Evolutionary conservation across 1,140 invertebrate genomes (phyloP).

Genomic region (Trialeurodes vaporariorum): DNA sequence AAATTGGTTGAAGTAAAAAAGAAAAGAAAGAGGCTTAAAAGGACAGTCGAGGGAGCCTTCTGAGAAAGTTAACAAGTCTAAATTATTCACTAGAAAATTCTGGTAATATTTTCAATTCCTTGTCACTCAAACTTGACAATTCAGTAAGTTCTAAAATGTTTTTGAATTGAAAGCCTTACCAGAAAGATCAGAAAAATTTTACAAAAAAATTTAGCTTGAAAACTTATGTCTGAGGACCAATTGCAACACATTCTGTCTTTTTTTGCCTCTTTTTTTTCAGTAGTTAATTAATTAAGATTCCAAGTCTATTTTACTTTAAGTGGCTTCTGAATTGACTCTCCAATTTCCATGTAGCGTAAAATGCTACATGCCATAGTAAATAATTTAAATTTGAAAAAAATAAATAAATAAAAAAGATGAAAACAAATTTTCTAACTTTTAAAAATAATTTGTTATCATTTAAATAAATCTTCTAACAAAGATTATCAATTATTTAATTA

Average conservation of each 20-base stretch:
- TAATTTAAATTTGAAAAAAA: background rate
- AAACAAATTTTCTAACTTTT: constrained; percentile 1
- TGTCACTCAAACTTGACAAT: too few relatives aligned
- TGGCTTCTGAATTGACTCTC: background rate
- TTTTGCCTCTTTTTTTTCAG: too few relatives aligned
- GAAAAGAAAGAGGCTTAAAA: background rate
- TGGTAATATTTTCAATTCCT: too few relatives aligned
- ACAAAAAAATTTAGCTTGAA: too few relatives aligned
- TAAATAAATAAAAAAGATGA: background rate
- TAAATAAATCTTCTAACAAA: constrained; percentile 1
- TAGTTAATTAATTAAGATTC: background rate
- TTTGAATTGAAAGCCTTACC: too few relatives aligned
- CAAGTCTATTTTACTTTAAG: background rate
- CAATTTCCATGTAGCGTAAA: background rate
- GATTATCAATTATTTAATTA: too few relatives aligned
- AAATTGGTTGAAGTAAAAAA: background rate
- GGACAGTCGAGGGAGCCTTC: too few relatives aligned
- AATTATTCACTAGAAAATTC: too few relatives aligned
- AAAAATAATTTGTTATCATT: background rate
- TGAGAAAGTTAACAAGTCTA: background rate
- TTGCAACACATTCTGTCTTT: too few relatives aligned
- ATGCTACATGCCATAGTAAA: background rate
- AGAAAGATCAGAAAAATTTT: too few relatives aligned
- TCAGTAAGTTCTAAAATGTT: too few relatives aligned
- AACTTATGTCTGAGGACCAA: too few relatives aligned